Evolutionary conservation across 2,888 invertebrate species (phyloP).

Genomic region (Brenthis hecate): DNA sequence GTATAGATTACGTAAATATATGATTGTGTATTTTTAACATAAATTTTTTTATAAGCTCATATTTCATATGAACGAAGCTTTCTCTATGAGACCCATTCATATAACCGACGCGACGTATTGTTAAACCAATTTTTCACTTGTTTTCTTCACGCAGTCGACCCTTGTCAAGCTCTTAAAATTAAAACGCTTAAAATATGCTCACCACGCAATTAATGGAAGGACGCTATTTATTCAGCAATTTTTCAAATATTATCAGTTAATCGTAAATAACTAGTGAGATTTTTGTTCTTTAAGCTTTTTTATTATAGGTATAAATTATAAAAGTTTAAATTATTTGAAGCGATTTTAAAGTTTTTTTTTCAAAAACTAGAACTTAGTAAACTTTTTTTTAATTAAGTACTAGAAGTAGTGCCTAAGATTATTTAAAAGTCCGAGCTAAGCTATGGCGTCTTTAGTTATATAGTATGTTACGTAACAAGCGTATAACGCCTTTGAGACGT

Average conservation of each 20-base stretch:
- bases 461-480: too few relatives aligned
- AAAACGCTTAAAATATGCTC: conserved; percentile 8
- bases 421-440: too few relatives aligned
- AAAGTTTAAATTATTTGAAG: too few relatives aligned
- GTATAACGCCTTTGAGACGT: too few relatives aligned
- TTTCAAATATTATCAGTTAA: not conserved
- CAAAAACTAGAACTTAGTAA: too few relatives aligned
- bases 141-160: conserved; percentile 13
- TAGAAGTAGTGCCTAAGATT: too few relatives aligned
- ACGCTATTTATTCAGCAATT: conserved; percentile 5
- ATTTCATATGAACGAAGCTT: conserved; percentile 5
- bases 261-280: not conserved
- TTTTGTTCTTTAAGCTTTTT: too few relatives aligned
- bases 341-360: too few relatives aligned
- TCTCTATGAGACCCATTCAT: not conserved
- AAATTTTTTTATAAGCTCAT: not conserved
- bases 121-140: conserved; percentile 18
- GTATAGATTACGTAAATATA: too few relatives aligned
- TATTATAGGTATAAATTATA: too few relatives aligned
- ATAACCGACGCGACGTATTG: conserved; percentile 11
- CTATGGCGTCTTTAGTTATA: too few relatives aligned
- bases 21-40: not conserved
- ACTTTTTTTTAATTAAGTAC: too few relatives aligned
- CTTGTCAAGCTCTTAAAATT: conserved; percentile 22
- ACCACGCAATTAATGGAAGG: conserved; percentile 10